Percentiles rank a stretch among this genome's conserved stretches.
phyloP scores from a whole-genome alignment of 2,797 vertebrate genomes.

The Malurus splendens region DNA sequence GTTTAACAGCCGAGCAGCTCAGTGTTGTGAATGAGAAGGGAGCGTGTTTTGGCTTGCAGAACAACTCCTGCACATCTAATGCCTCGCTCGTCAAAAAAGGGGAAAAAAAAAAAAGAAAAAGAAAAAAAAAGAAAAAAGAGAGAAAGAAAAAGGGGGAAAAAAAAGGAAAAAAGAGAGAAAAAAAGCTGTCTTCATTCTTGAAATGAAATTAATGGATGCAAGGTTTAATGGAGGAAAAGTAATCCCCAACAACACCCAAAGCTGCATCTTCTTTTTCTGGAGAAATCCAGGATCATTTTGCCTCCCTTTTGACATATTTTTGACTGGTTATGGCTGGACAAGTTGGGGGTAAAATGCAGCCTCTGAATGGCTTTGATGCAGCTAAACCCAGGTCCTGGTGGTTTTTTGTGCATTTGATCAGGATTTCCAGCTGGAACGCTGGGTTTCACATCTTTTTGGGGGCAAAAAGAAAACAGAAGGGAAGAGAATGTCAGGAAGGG shows the following conservation, averaged over 20 bases:
- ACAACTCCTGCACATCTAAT: constrained; percentile 38
- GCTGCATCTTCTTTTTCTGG: background rate
- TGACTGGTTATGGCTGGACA: background rate
- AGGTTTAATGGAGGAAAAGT: background rate
- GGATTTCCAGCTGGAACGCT: background rate
- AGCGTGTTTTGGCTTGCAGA: constrained; percentile 67
- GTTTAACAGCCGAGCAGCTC: constrained; percentile 43
- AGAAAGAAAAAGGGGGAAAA: too few relatives aligned
- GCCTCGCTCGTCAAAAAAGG: constrained; percentile 26
- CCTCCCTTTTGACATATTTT: rapidly evolving
- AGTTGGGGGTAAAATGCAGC: background rate
- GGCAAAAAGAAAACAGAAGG: background rate
- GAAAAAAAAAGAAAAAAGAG: background rate
- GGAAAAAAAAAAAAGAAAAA: background rate
- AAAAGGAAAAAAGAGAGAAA: background rate
- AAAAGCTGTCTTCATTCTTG: constrained; percentile 21
- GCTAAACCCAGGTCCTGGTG: background rate
- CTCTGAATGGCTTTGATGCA: background rate
- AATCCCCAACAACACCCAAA: background rate
- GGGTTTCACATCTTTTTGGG: background rate
- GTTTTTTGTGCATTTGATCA: background rate
- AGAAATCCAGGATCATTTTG: background rate
- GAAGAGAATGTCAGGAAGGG: background rate
- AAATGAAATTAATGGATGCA: constrained; percentile 9
- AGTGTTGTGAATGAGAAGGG: constrained; percentile 58